Conservation (phyloP, 2,888 invertebrate genomes). For the Lasius fuliginosus region DNA sequence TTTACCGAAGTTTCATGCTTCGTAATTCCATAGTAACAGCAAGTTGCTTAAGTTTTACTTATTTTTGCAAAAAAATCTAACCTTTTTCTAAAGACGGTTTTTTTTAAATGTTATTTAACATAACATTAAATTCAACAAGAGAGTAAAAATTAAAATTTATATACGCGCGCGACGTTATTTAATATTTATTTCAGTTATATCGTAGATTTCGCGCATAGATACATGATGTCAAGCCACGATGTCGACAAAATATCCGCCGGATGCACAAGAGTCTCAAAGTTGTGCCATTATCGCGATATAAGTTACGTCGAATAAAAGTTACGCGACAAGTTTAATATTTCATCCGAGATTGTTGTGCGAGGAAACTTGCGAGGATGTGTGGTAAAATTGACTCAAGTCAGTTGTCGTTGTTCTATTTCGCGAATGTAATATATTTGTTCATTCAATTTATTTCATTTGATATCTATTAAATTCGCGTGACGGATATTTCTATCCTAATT, state of each 20-base stretch:
- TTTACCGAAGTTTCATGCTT: not conserved
- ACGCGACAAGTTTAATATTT: constrained; percentile 5
- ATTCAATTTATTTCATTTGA: not conserved
- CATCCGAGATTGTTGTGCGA: not conserved
- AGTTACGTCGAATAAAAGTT: not conserved
- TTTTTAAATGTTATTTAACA: not conserved
- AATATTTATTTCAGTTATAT: not conserved
- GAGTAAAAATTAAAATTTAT: not conserved
- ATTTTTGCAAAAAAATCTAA: not conserved
- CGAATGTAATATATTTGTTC: not conserved
- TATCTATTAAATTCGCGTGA: not conserved
- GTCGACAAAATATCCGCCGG: not conserved
- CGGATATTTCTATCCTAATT: not conserved
- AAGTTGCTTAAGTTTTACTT: not conserved
- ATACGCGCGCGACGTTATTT: not conserved
- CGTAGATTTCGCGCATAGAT: not conserved
- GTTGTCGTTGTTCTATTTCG: not conserved
- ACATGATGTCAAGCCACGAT: too few relatives aligned
- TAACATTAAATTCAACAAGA: not conserved
- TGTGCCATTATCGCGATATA: not conserved
- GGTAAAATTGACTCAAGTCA: not conserved
- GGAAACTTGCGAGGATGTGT: not conserved
- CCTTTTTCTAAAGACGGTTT: not conserved
- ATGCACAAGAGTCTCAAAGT: not conserved
- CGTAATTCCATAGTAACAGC: not conserved